Evolutionary conservation across 2,888 invertebrate genomes (phyloP).

Genomic region (Caenorhabditis sp.): DNA sequence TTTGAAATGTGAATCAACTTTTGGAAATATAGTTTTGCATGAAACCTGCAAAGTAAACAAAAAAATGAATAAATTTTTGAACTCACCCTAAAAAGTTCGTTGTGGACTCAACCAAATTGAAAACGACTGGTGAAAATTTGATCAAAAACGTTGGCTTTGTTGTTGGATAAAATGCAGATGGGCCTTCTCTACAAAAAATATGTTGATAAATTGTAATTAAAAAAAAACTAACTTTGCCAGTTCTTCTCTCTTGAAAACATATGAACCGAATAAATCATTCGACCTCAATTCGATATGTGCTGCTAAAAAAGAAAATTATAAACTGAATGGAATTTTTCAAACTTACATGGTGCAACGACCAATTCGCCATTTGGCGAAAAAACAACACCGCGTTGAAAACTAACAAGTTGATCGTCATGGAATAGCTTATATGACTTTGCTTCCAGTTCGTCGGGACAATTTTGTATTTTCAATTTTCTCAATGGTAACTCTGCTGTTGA

Average conservation of each 20-base stretch:
- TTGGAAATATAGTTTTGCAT: too few relatives aligned
- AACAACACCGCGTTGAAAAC: conserved; percentile 87
- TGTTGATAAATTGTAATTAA: neutral
- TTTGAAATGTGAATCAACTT: too few relatives aligned
- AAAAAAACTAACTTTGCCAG: conserved; percentile 71
- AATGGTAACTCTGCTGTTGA: conserved; percentile 36
- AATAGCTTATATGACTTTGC: conserved; percentile 76
- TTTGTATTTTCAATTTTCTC: conserved; percentile 2
- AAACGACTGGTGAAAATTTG: conserved; percentile 82
- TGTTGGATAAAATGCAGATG: conserved; percentile 35
- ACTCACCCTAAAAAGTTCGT: conserved; percentile 51
- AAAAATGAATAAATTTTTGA: neutral
- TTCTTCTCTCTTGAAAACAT: conserved; percentile 76
- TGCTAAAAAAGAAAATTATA: conserved; percentile 36
- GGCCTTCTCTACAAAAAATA: conserved; percentile 21
- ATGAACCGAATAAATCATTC: conserved; percentile 75
- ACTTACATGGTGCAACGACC: conserved; percentile 83
- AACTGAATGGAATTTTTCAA: conserved; percentile 7
- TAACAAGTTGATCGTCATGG: conserved; percentile 90
- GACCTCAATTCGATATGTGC: conserved; percentile 68
- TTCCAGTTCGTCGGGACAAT: conserved; percentile 10
- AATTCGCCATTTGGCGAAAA: conserved; percentile 92
- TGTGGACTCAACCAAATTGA: conserved; percentile 74
- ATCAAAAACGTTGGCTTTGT: conserved; percentile 82
- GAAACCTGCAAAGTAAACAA: too few relatives aligned